Base-by-base conservation (phyloP, 2,888 invertebrate genomes). In the Dusona sp. region DNA sequence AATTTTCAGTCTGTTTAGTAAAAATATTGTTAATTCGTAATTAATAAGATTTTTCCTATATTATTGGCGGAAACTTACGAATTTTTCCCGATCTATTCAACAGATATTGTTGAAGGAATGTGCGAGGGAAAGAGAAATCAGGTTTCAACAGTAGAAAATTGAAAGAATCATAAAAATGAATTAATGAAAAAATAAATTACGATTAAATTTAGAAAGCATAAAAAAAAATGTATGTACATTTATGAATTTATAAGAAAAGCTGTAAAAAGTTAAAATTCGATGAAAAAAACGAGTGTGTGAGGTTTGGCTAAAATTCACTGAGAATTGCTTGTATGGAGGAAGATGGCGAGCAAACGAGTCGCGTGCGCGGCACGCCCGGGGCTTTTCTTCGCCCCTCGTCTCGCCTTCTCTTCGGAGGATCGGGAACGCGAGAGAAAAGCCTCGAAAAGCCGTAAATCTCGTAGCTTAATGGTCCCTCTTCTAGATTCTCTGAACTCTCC, bases 301-400 rank as follows among this genome's bases (percentile, higher is more conserved):
- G 42, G 11, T 42, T 42, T 11, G 29, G 29, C 6, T 29, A 61
- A 29, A 61, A 61, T 67, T 25, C 33, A 79, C 67, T 25, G 22
- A n/a, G 61, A 83, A 51, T 48, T 16, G 36, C 73, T 25, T 36
- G 45, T 61, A 68, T 13, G 45, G 16, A 33, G 33, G 22, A 22
- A 51, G n/a, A 29, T n/a, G 61, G 45, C 79, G 82, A 70, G 83
- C 57, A 79, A 72, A 61, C 54, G 72, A 72, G 86, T 79, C 86
- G 86, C 86, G 86, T 83, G 83, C 86, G 83, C 83, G 83, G 79
- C 79, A 86, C 86, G 83, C 86, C 86, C 83, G 86, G 65, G 83
- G 83, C 83, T 86, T 83, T 83, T 86, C 85, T 79, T 79, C 72
- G 54, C 38, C 51, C 75, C 13, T 36, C 75, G 74, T 33, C 45